Evolutionary conservation across 2,888 invertebrate species (phyloP), one percentile per base, ranked within the genome.

Genomic region (Baronia brevicornis): DNA sequence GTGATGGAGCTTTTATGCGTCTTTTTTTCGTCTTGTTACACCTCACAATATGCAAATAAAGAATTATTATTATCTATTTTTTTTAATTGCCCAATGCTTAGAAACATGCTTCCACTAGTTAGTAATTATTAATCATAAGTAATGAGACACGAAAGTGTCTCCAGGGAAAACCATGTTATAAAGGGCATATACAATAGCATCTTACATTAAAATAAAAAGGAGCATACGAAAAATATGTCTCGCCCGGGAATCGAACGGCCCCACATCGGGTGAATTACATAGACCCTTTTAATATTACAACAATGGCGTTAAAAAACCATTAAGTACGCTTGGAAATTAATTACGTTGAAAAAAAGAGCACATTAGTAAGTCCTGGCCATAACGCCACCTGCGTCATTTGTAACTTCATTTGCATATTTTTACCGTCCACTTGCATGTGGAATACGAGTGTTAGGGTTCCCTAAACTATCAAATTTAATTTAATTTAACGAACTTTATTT

Each of bases 261-360:
- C 25, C 25, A 15, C 8, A 4, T 17, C 17, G 15, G 20, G 20
- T 17, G 10, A 30, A 33, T 33, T 33, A 18, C 33, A 19, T 18
- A 18, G 18, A 24, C 36, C 36, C 30, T 29, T 17, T 13, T 15
- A 28, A 28, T 19, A 22, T 20, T n/a, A n/a, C n/a, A 40, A 45
- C 43, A 39, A 30, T 35, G 37, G 44, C 41, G 46, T 51, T 51
- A 48, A 48, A 51, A 46, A 44, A 35, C 44, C 48, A 54, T 51
- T 51, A 49, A 19, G 36, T 30, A 26, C 12, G 35, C 21, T 28
- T 30, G 27, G 23, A 44, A 46, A 52, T 51, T 53, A 51, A 54
- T 53, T 51, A 48, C 43, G 35, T 39, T 39, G 37, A 26, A 28
- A 33, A 49, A 50, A 45, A 48, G n/a, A 49, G 45, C 38, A 45